These are phyloP conservation scores for Acrossocheilus fasciatus DNA, from an alignment of 2,797 vertebrate species.

Conservation along the genomic window DNA sequence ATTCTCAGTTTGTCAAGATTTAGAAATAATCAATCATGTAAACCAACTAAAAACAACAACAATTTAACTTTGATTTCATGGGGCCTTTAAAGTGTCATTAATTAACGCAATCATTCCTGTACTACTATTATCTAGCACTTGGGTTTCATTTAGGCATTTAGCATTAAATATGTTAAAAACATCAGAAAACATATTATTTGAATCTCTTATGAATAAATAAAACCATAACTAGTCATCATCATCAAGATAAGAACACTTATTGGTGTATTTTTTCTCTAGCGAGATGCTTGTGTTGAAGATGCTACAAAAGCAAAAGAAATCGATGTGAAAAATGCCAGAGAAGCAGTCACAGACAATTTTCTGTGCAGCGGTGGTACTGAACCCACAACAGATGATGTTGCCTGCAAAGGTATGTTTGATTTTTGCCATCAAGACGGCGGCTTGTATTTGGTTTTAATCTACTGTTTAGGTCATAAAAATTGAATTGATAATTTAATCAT, in stretches of 20 bases:
- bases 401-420: slow-evolving; percentile 63
- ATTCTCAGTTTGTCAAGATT: not conserved
- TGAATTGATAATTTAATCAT: not conserved
- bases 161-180: not conserved
- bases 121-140: too few species aligned
- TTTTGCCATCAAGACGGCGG: not conserved
- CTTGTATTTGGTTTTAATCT: not conserved
- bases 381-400: slow-evolving; percentile 27
- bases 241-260: not conserved
- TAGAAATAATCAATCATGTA: not conserved
- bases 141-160: too few species aligned
- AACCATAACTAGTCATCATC: too few species aligned
- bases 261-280: slow-evolving; percentile 36
- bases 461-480: rapidly evolving
- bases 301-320: not conserved
- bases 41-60: not conserved
- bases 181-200: not conserved
- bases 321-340: not conserved
- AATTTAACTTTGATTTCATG: too few species aligned
- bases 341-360: slow-evolving; percentile 54
- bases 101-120: too few species aligned
- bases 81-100: too few species aligned
- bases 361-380: slow-evolving; percentile 63
- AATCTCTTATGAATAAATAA: too few species aligned
- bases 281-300: slow-evolving; percentile 55